phyloP scores from a whole-genome alignment of 2,113 vertebrate species.

The Meleagris gallopavo region DNA sequence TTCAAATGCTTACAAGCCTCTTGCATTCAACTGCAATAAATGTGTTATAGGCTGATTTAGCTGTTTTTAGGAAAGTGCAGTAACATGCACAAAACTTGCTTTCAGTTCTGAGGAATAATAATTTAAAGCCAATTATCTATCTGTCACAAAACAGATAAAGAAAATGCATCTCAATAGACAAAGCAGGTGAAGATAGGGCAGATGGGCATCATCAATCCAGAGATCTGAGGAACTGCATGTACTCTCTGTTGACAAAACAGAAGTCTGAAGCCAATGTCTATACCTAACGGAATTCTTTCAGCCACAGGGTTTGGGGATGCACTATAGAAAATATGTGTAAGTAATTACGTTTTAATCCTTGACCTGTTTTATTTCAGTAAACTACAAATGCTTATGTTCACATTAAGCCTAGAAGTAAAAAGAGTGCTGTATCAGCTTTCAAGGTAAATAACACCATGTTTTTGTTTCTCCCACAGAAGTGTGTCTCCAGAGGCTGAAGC shows the following conservation, averaged over 20 bases:
- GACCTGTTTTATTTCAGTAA: slow-evolving; percentile 64
- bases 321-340: not conserved
- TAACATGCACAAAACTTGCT: not conserved
- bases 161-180: not conserved
- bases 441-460: not conserved
- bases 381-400: slow-evolving; percentile 24
- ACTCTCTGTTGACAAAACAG: not conserved
- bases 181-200: not conserved
- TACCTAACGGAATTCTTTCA: not conserved
- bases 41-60: not conserved
- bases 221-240: not conserved
- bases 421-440: slow-evolving; percentile 33
- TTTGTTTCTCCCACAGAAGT: slow-evolving; percentile 1
- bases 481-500: slow-evolving; percentile 17
- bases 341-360: slow-evolving; percentile 60
- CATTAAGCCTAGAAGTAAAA: slow-evolving; percentile 49
- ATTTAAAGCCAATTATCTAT: not conserved
- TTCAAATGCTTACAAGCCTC: not conserved
- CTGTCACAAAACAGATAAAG: not conserved
- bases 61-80: not conserved
- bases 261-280: not conserved
- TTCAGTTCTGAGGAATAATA: slow-evolving; percentile 5
- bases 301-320: not conserved
- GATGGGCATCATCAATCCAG: not conserved
- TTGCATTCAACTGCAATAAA: not conserved